phyloP scores from a whole-genome alignment of 2,797 vertebrate genomes.

The Propithecus perrieri region DNA sequence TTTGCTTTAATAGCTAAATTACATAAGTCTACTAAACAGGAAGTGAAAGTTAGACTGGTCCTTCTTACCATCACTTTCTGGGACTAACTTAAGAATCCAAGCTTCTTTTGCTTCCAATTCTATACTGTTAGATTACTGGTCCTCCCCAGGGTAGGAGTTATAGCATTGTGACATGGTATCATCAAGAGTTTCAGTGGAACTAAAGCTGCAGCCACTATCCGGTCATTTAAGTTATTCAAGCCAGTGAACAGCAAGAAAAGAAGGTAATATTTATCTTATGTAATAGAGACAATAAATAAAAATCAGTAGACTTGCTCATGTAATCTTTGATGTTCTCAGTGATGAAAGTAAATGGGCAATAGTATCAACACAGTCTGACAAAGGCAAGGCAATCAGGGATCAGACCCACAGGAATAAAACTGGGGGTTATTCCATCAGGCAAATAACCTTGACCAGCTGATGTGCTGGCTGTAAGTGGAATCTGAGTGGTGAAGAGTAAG shows the following conservation, averaged over 20 bases:
- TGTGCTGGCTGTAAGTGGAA: neutral
- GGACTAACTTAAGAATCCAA: neutral
- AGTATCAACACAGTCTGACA: neutral
- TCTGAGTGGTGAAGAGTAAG: neutral
- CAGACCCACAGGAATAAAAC: neutral
- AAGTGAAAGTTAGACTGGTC: neutral
- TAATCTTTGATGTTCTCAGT: neutral
- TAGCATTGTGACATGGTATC: neutral
- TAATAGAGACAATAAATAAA: neutral
- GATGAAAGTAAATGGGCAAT: neutral
- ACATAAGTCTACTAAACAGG: neutral
- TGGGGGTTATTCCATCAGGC: neutral
- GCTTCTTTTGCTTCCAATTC: neutral
- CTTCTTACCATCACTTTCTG: neutral
- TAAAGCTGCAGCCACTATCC: neutral
- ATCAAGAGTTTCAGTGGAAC: neutral
- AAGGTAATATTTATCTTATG: neutral
- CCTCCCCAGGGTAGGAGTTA: neutral
- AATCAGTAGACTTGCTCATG: neutral
- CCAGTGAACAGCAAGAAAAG: neutral
- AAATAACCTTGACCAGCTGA: neutral
- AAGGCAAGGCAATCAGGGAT: neutral
- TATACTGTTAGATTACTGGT: neutral
- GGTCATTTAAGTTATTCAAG: neutral
- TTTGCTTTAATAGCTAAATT: neutral